These are phyloP conservation scores for Gymnogyps californianus DNA, from an alignment of 2,113 vertebrate genomes.

Conservation along the genomic window DNA sequence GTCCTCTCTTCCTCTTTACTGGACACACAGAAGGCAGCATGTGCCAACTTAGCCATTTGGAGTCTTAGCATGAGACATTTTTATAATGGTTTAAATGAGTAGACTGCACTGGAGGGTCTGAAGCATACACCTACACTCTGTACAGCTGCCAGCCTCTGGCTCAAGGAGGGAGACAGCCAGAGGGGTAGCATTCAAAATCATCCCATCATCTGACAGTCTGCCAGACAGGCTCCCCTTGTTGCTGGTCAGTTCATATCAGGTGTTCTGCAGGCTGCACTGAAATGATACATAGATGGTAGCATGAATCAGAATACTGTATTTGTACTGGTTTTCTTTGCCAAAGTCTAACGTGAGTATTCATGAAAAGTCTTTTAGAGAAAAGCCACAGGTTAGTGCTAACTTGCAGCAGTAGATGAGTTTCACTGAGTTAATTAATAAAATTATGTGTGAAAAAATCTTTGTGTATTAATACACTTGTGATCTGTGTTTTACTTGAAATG, in stretches of 20 bases:
- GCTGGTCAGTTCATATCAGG: fast-evolving
- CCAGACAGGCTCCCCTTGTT: not conserved
- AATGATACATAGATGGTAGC: fast-evolving
- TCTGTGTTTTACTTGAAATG: not conserved
- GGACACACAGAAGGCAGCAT: not conserved
- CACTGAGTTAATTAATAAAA: not conserved
- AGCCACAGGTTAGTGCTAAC: not conserved
- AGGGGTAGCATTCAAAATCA: not conserved
- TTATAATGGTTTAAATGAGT: not conserved
- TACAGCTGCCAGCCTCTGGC: not conserved
- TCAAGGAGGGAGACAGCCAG: not conserved
- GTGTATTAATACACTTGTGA: not conserved
- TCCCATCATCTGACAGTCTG: not conserved
- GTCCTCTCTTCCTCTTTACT: not conserved
- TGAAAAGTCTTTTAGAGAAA: not conserved
- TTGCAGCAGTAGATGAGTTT: not conserved
- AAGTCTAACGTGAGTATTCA: fast-evolving
- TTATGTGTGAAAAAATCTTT: not conserved
- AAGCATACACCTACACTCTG: fast-evolving
- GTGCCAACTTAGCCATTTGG: not conserved
- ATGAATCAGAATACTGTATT: not conserved
- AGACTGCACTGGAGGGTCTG: not conserved
- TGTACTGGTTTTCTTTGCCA: not conserved
- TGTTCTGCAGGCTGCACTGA: not conserved
- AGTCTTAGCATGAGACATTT: fast-evolving